phyloP scores from a whole-genome alignment of 2,797 vertebrate genomes.

The Poecile montanus region DNA sequence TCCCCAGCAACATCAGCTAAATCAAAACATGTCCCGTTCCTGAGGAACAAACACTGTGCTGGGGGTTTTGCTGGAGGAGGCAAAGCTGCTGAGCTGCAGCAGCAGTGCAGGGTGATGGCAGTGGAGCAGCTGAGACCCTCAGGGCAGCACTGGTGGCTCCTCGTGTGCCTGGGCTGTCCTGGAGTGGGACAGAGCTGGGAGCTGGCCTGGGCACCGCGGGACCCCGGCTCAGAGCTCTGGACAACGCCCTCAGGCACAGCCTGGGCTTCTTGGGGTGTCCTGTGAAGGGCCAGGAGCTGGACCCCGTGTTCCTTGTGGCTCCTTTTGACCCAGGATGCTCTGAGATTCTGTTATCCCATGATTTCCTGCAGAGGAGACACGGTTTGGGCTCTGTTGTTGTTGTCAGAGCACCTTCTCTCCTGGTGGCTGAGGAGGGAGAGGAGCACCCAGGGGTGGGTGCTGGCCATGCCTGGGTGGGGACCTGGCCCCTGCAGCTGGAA shows the following conservation, averaged over 20 bases:
- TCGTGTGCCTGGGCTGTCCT: accelerated
- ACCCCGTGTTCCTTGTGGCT: accelerated
- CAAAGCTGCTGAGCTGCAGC: not conserved
- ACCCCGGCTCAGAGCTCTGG: not conserved
- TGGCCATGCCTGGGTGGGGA: not conserved
- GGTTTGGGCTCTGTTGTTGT: accelerated
- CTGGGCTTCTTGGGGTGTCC: not conserved
- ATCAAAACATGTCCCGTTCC: not conserved
- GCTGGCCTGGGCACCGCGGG: accelerated
- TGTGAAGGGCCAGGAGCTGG: not conserved
- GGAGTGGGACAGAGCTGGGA: not conserved
- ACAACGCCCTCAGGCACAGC: not conserved
- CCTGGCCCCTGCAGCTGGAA: accelerated
- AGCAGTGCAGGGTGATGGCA: accelerated
- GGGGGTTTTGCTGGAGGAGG: not conserved
- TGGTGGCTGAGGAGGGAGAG: not conserved
- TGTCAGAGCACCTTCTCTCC: not conserved
- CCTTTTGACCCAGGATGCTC: not conserved
- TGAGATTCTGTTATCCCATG: not conserved
- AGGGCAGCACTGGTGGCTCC: accelerated
- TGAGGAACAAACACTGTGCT: not conserved
- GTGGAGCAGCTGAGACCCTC: accelerated
- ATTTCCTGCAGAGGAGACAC: not conserved
- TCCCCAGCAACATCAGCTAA: not conserved
- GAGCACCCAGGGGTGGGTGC: accelerated